Conservation (phyloP, 2,888 invertebrate species). For the Aethes cnicana region DNA sequence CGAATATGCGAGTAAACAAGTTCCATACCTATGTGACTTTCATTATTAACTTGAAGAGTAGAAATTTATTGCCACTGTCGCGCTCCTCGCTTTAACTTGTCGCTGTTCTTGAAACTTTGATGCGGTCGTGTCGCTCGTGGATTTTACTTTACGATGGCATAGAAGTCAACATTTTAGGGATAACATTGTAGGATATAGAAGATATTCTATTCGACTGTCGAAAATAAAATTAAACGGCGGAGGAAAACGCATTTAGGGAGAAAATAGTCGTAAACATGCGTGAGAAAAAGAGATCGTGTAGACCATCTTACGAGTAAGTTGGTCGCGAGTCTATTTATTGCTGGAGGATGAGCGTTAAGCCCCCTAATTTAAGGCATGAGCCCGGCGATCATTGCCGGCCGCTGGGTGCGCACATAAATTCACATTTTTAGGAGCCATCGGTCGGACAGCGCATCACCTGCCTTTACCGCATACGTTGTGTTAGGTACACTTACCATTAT, state of each 20-base stretch:
- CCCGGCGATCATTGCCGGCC: slow-evolving; percentile 75
- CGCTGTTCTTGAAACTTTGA: slow-evolving; percentile 47
- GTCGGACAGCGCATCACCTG: slow-evolving; percentile 61
- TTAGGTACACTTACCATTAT: too few species aligned
- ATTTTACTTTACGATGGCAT: slow-evolving; percentile 31
- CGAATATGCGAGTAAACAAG: slow-evolving; percentile 62
- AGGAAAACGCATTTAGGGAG: slow-evolving; percentile 49
- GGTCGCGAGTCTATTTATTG: slow-evolving; percentile 71
- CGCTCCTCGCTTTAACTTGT: slow-evolving; percentile 41
- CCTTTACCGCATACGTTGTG: slow-evolving; percentile 60
- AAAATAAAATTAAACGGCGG: slow-evolving; percentile 32
- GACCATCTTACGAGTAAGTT: slow-evolving; percentile 46
- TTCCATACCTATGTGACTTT: slow-evolving; percentile 62
- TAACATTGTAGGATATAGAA: slow-evolving; percentile 20
- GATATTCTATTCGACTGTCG: slow-evolving; percentile 4
- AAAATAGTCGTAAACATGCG: slow-evolving; percentile 59
- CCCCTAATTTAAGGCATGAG: slow-evolving; percentile 78
- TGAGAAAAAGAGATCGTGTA: slow-evolving; percentile 38
- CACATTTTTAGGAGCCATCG: slow-evolving; percentile 74
- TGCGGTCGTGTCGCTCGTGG: slow-evolving; percentile 34
- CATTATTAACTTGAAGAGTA: slow-evolving; percentile 53
- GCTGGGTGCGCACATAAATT: slow-evolving; percentile 72
- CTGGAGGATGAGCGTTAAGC: slow-evolving; percentile 75
- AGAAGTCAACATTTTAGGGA: slow-evolving; percentile 19
- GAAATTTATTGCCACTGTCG: slow-evolving; percentile 53